Evolutionary conservation across 2,113 vertebrate species (phyloP).

Genomic region (Ictidomys tridecemlineatus): DNA sequence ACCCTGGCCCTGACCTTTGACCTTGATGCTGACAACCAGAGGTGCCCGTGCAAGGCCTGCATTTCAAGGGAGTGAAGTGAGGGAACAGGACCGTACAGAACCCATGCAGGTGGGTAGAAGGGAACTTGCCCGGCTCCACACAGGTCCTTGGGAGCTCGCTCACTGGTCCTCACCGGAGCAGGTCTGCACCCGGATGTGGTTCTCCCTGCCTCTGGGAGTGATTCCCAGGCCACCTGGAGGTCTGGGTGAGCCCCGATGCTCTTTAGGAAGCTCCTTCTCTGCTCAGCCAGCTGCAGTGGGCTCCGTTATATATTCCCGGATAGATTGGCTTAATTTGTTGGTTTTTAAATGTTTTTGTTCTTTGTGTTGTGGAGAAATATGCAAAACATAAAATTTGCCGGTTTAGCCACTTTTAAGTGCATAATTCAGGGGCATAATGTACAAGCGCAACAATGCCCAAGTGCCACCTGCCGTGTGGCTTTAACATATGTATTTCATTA

Average conservation of each 20-base stretch:
- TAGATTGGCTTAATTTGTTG: not conserved
- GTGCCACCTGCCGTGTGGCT: not conserved
- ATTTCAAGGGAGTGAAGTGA: not conserved
- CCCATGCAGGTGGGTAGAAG: not conserved
- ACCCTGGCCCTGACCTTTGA: not conserved
- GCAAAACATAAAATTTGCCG: not conserved
- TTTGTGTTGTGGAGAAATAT: not conserved
- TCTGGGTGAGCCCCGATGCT: not conserved
- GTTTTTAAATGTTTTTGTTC: not conserved
- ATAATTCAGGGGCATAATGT: not conserved
- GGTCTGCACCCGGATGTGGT: not conserved
- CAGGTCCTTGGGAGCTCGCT: not conserved
- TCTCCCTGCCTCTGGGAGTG: not conserved
- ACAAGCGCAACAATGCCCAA: not conserved
- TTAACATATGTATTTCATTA: not conserved
- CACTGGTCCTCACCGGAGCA: no score
- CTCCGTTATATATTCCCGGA: not conserved
- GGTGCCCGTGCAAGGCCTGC: not conserved
- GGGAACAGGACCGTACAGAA: not conserved
- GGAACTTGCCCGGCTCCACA: no score
- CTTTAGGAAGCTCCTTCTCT: not conserved
- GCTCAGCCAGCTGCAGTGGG: not conserved
- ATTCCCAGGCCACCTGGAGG: not conserved
- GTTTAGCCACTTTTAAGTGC: not conserved
- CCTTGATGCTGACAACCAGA: not conserved